Percentiles rank a stretch among this genome's conserved stretches.
These are phyloP conservation scores for Heterotilapia buettikoferi DNA, from an alignment of 2,113 vertebrate genomes.

Conservation along the genomic window DNA sequence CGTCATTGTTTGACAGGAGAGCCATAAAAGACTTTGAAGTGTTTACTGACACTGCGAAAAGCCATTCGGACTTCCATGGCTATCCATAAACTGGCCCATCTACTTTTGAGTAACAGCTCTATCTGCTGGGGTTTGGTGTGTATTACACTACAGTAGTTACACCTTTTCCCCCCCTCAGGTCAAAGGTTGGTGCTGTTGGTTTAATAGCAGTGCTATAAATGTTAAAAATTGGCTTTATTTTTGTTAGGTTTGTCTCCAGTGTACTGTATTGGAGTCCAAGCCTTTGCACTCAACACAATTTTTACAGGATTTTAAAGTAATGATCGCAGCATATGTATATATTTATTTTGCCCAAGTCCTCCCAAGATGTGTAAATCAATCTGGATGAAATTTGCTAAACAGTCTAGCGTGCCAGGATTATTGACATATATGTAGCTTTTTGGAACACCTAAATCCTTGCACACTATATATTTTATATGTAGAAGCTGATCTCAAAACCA, in stretches of 20 bases:
- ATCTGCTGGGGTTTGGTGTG: constrained; percentile 28
- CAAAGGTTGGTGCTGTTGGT: neutral
- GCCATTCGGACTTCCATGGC: neutral
- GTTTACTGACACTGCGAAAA: neutral
- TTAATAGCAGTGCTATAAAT: neutral
- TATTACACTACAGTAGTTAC: neutral
- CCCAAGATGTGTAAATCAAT: neutral
- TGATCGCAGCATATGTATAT: neutral
- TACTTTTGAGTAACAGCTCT: constrained; percentile 15
- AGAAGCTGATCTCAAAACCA: neutral
- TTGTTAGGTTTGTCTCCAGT: neutral
- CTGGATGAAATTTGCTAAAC: neutral
- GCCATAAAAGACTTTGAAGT: neutral
- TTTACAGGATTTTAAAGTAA: neutral
- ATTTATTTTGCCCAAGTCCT: neutral
- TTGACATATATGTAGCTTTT: neutral
- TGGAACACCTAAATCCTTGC: neutral
- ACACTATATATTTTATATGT: neutral
- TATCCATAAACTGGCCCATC: neutral
- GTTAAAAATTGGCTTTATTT: neutral
- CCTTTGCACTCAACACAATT: neutral
- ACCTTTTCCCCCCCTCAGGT: neutral
- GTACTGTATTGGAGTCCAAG: neutral
- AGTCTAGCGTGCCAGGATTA: neutral
- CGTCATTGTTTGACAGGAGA: neutral